These are phyloP conservation scores for Spilarctia lutea DNA, from an alignment of 2,888 invertebrate genomes.

Conservation along the genomic window DNA sequence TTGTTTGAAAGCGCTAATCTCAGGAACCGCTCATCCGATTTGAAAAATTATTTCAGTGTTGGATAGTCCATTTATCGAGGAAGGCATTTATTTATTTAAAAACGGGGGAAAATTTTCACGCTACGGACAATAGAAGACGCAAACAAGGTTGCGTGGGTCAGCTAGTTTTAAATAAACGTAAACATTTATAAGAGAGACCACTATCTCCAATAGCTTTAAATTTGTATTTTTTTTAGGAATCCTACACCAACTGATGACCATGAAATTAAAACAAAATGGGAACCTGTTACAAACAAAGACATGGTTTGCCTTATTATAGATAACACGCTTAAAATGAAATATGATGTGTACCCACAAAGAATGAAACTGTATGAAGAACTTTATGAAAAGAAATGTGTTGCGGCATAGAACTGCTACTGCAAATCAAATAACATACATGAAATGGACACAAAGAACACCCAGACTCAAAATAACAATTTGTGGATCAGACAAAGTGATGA, in stretches of 20 bases:
- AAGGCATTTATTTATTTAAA: no score
- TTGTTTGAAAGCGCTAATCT: no score
- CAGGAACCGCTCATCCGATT: no score
- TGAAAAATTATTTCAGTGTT: no score
- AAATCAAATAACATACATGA: neutral
- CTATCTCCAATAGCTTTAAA: no score
- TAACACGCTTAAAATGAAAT: conserved; percentile 67
- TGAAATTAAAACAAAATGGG: conserved; percentile 69
- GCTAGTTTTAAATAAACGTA: neutral
- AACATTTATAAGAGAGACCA: neutral
- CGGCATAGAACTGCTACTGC: neutral
- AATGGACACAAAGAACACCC: no score
- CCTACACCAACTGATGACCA: conserved; percentile 70
- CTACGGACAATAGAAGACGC: no score
- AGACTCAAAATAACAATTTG: no score
- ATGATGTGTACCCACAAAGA: conserved; percentile 68
- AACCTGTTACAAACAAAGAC: conserved; percentile 61
- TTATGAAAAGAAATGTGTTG: neutral
- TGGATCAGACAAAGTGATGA: no score
- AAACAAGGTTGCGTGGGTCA: no score
- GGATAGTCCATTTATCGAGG: no score
- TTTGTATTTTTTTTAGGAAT: conserved; percentile 64
- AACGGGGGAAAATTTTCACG: no score
- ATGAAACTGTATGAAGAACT: conserved; percentile 66
- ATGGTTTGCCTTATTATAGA: conserved; percentile 69